Evolutionary conservation across 2,113 vertebrate genomes (phyloP).

Genomic region (Scophthalmus maximus): DNA sequence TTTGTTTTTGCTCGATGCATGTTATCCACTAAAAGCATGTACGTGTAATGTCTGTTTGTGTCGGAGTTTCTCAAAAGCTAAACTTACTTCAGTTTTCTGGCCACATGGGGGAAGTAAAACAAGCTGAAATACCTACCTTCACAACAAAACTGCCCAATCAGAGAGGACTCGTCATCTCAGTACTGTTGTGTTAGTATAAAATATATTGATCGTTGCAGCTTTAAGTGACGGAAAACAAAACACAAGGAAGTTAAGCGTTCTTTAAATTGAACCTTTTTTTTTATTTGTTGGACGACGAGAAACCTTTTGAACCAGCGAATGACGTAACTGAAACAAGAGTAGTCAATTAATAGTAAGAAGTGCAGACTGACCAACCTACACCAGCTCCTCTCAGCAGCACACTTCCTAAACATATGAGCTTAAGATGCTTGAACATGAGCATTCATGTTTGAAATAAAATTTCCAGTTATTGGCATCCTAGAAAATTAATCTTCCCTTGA

Average conservation of each 20-base stretch:
- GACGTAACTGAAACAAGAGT: conserved; percentile 42
- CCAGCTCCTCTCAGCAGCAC: conserved; percentile 22
- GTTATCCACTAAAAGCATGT: background rate
- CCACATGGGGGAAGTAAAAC: background rate
- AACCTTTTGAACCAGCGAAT: conserved; percentile 42
- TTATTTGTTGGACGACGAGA: conserved; percentile 65
- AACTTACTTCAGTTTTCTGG: too few species aligned
- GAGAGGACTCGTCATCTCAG: background rate
- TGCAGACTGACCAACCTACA: conserved; percentile 14
- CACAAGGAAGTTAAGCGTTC: background rate
- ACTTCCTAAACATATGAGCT: conserved; percentile 13
- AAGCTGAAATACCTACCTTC: background rate
- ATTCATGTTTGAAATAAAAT: conserved; percentile 9
- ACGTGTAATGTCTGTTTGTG: background rate
- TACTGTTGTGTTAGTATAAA: background rate
- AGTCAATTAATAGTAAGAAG: too few species aligned
- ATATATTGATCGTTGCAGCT: conserved; percentile 1
- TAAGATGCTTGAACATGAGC: conserved; percentile 19
- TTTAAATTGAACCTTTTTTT: conserved; percentile 24
- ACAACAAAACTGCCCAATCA: background rate
- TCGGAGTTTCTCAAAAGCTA: too few species aligned
- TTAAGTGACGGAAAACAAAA: conserved; percentile 26
- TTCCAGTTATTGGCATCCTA: conserved; percentile 28
- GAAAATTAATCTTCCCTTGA: conserved; percentile 38
- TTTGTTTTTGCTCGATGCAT: background rate